Conservation (phyloP, 2,113 vertebrate species). For the Pontoporia blainvillei region DNA sequence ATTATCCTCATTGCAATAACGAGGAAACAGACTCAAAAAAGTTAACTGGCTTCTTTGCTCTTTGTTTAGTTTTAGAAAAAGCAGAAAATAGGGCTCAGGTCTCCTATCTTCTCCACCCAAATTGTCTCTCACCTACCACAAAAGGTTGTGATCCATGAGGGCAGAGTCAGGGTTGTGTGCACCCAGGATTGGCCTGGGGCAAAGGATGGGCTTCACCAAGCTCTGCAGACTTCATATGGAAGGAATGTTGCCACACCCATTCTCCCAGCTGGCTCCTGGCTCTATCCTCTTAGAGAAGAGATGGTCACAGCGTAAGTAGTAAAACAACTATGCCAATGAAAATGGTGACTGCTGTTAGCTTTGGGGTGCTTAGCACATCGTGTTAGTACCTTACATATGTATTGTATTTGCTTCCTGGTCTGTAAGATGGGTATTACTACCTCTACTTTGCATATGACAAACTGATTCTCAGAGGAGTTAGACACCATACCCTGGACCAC, state of each 20-base stretch:
- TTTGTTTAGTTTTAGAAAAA: not conserved
- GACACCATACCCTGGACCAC: not conserved
- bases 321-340: not conserved
- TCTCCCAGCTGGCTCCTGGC: not conserved
- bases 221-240: not conserved
- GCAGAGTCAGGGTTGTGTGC: not conserved
- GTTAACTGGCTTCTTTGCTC: not conserved
- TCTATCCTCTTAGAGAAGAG: not conserved
- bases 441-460: not conserved
- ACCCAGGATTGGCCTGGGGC: not conserved
- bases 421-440: not conserved
- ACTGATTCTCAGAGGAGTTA: not conserved
- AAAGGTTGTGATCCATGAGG: not conserved
- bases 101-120: not conserved
- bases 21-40: not conserved
- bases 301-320: not conserved
- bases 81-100: not conserved
- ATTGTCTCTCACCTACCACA: not conserved
- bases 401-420: not conserved
- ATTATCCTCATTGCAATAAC: not conserved
- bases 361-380: not conserved
- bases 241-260: not conserved
- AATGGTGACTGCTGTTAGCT: not conserved
- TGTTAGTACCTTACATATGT: not conserved
- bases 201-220: not conserved